Base-by-base conservation (phyloP, 1,140 invertebrate species). In the Tetragnatha versicolor region DNA sequence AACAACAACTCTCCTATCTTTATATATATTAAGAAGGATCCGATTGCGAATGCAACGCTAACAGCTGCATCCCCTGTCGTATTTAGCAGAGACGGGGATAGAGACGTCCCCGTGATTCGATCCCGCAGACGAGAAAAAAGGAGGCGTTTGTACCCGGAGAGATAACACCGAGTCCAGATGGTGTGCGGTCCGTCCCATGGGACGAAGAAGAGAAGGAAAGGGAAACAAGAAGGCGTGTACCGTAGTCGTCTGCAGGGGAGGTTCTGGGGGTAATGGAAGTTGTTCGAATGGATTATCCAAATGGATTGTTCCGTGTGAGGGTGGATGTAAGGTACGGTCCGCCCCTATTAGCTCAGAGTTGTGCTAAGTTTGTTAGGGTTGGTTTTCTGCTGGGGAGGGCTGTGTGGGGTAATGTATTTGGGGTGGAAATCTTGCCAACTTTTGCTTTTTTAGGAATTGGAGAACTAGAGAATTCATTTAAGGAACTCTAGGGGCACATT, bases 81-180 rank as follows among this genome's bases (percentile, higher is more conserved):
- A 51, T 6, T 7, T 22, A 51, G 25, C 20, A 22, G 7, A 17
- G 10, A 17, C 25, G 12, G 49, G 49, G 49, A 51, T 22, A 51
- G 12, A 63, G 27, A 10, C 10, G 35, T 27, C 37, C 14, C 35
- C 14, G 22, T 66, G 49, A 51, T 47, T 42, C 63, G 14, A 66
- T 47, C 49, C 42, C 42, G 42, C 17, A 55, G 17, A 12, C n/a
- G 1, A 9, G 29, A 35, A 42, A 61, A 29, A 39, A 61, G 31
- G 35, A 39, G 10, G 22, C 25, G 17, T 47, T 66, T 66, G 42
- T 66, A 20, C 49, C 31, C 12, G 53, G 4, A 61, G 60, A 39
- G 33, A 51, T 51, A 33, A 66, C 63, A 66, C 10, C 25, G 63
- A 49, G 10, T 66, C 63, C 63, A 66, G 63, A 66, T 66, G 63